These are phyloP conservation scores for Myiagra hebetior DNA, from an alignment of 2,113 vertebrate genomes.

Conservation along the genomic window DNA sequence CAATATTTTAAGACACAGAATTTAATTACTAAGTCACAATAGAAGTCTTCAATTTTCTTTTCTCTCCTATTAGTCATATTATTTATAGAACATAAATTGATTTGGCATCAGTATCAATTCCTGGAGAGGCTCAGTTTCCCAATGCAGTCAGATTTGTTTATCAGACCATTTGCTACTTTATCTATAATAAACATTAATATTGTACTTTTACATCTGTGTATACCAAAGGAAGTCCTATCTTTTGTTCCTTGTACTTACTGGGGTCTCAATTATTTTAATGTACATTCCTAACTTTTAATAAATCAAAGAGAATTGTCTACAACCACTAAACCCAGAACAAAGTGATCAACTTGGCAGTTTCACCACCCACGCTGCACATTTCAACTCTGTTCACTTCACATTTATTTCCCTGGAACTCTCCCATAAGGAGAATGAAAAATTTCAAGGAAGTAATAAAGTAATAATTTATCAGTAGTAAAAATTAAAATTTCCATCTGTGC, in stretches of 20 bases:
- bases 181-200: background rate
- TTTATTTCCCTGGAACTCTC: background rate
- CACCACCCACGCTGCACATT: background rate
- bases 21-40: background rate
- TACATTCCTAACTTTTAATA: background rate
- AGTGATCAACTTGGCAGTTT: background rate
- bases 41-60: background rate
- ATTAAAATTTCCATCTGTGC: background rate
- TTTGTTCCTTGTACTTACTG: background rate
- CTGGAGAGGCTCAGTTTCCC: background rate
- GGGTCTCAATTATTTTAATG: background rate
- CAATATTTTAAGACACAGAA: background rate
- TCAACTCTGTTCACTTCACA: background rate
- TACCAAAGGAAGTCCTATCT: background rate
- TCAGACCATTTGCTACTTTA: background rate
- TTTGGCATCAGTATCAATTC: background rate
- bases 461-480: background rate
- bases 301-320: background rate
- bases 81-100: background rate
- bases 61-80: background rate
- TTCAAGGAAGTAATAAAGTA: background rate
- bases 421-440: background rate
- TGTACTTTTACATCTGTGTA: background rate
- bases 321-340: background rate
- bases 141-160: background rate